Base-by-base conservation (phyloP, 2,113 vertebrate species). In the Caretta caretta region DNA sequence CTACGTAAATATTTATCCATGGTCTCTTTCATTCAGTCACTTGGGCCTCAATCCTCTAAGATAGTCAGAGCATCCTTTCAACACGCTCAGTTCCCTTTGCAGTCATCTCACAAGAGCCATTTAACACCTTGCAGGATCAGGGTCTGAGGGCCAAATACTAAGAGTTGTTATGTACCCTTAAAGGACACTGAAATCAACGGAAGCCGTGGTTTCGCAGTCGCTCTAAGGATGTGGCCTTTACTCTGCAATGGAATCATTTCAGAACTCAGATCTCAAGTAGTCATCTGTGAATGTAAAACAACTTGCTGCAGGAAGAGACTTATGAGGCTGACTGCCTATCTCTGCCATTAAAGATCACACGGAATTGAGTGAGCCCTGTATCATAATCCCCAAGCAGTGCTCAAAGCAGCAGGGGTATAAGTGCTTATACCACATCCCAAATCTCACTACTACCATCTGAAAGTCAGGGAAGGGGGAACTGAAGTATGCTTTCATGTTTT, bases 1-100 rank as follows among this genome's bases (percentile, higher is more conserved):
- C 81, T 88, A 89, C 84, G 95, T 94, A 97, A 97, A 97, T 97
- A 97, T 97, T 97, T 97, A 95, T 94, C 80, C 89, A 90, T 38
- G 88, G 93, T 84, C 78, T 65, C 86, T 79, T 96, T 80, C 95
- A 93, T 94, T 86, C 86, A 93, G 93, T 84, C 84, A 92, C 94
- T 93, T 91, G 96, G 90, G 94, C 51, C 90, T 95, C 85, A 87
- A 42, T 75, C 86, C 48, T 81, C 79, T 51, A 31, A 95, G 80
- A 94, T 17, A 75, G 38, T 22, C 10, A 14, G 90, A 93, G 82
- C 14, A 86, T 24, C 24, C 83, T 94, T 89, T 1, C 2, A 51
- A 93, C 42, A 90, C 75, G 86, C 91, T 86, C 65, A 86, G 10
- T 78, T 82, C 94, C 13, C 65, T 48, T 65, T 50, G 80, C 86